phyloP scores from a whole-genome alignment of 2,888 invertebrate species.

The Aporophyla nigra region DNA sequence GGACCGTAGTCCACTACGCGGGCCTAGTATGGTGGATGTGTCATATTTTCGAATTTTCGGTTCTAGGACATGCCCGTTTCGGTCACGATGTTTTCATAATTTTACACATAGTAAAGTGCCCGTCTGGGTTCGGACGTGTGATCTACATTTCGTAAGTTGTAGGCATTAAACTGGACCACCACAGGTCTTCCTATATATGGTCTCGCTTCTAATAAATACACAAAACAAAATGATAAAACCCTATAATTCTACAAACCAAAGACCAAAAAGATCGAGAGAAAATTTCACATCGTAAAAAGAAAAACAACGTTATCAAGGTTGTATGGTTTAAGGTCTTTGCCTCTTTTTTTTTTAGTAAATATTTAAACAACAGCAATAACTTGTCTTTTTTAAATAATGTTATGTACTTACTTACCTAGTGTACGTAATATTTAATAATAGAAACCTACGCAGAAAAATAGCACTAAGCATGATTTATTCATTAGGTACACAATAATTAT shows the following conservation, averaged over 20 bases:
- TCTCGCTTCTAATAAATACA: neutral
- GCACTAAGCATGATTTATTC: neutral
- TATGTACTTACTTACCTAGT: neutral
- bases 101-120: neutral
- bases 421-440: neutral
- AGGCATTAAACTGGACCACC: too few species aligned
- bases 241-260: too few species aligned
- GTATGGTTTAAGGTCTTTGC: constrained; percentile 2
- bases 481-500: neutral
- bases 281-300: neutral
- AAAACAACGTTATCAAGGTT: neutral
- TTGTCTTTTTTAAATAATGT: neutral
- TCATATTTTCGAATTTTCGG: neutral
- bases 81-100: neutral
- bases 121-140: neutral
- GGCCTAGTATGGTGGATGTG: neutral
- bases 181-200: neutral
- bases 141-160: neutral
- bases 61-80: neutral
- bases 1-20: neutral
- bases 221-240: neutral
- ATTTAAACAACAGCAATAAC: neutral
- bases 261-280: neutral
- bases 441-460: neutral
- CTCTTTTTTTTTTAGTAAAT: neutral